phyloP scores from a whole-genome alignment of 2,888 invertebrate species.

The Epistrophe eligans region DNA sequence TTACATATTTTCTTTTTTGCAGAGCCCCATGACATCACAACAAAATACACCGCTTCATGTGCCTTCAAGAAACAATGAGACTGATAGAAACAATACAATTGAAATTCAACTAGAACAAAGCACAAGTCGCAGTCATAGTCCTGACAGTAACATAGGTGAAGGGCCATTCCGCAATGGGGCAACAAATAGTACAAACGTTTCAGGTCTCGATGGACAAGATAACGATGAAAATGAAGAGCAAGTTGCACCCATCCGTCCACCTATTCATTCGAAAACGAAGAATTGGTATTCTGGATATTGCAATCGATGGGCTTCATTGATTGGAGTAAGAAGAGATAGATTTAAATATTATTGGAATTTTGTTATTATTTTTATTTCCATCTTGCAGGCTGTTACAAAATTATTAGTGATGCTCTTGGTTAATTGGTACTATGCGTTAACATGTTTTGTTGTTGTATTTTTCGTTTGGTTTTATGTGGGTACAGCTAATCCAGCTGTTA shows the following conservation, averaged over 20 bases:
- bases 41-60: conserved; percentile 83
- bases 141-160: conserved; percentile 70
- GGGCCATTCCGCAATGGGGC: conserved; percentile 78
- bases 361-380: conserved; percentile 78
- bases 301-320: conserved; percentile 96
- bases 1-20: conserved; percentile 26
- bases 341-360: neutral
- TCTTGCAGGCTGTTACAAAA: conserved; percentile 90
- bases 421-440: conserved; percentile 96
- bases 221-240: conserved; percentile 84
- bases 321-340: conserved; percentile 88
- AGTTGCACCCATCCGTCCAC: conserved; percentile 86
- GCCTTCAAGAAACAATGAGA: conserved; percentile 78
- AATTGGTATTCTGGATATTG: conserved; percentile 98
- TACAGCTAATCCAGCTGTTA: conserved; percentile 96
- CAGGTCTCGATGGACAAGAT: conserved; percentile 72
- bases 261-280: conserved; percentile 94
- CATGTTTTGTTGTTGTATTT: conserved; percentile 91
- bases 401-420: conserved; percentile 96
- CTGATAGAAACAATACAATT: conserved; percentile 77
- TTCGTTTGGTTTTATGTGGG: conserved; percentile 97
- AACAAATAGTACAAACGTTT: conserved; percentile 79
- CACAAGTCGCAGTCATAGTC: conserved; percentile 64
- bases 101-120: conserved; percentile 69
- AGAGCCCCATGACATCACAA: conserved; percentile 79